Evolutionary conservation across 2,113 vertebrate species (phyloP), one percentile per base, ranked within the genome.

Genomic region (Rhipidura dahli): DNA sequence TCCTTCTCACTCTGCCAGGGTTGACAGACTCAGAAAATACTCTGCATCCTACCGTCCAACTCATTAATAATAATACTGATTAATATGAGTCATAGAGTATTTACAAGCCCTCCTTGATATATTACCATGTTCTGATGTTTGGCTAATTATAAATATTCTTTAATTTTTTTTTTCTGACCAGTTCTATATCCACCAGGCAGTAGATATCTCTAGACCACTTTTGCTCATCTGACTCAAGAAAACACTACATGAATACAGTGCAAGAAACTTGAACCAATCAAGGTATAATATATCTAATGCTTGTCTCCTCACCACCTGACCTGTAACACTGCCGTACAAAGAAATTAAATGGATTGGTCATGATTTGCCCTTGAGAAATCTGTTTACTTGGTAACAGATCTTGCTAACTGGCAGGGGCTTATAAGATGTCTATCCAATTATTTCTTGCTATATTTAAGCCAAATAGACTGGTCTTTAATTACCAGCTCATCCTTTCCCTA

Each of bases 391-490:
- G 15, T 80, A 89, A 83, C 53, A 2, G 0, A 89, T 56, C 83
- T 56, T 80, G 44, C 44, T 76, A 93, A 92, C 83, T 64, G 80
- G 68, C 71, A 93, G 39, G 49, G 15, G 22, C 33, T 93, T 87
- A 80, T 40, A 80, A 89, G 35, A 64, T 69, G 87, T 76, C 87
- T 65, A 33, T 76, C 71, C 75, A 92, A 89, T 95, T 93, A 94
- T 86, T 89, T 31, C 59, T 69, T 93, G 39, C 63, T 93, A 86
- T 75, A 64, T 86, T 89, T 91, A 95, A 96, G 80, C 35, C 80
- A 90, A 75, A 79, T 65, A 89, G 80, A 79, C 80, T 89, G 44
- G 39, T 68, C 71, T 94, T 95, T 91, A 94, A 93, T 89, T 89
- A 93, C 17, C 63, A 83, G 51, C 53, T 91, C 71, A 80, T 89